These are phyloP conservation scores for Cyprinodon tularosa DNA, from an alignment of 2,113 vertebrate species.

Conservation along the genomic window DNA sequence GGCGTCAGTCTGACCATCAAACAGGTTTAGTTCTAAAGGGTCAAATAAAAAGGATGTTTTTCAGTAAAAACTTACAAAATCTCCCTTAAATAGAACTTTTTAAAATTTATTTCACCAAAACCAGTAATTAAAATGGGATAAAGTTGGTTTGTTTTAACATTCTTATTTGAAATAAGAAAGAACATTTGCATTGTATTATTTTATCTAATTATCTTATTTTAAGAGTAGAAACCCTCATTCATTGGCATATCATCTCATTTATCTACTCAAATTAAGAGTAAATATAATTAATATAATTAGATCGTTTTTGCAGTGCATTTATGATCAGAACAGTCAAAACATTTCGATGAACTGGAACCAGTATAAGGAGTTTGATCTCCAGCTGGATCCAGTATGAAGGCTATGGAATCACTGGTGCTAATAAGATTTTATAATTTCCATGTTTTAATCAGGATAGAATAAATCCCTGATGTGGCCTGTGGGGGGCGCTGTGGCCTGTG, in stretches of 20 bases:
- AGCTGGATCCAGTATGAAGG: not conserved
- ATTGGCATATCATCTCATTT: no score
- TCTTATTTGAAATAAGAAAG: not conserved
- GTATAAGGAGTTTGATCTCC: not conserved
- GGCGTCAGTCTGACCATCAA: no score
- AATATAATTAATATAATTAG: no score
- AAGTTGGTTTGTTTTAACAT: not conserved
- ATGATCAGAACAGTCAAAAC: no score
- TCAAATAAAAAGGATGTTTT: no score
- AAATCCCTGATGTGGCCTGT: not conserved
- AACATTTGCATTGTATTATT: not conserved
- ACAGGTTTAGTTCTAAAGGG: no score
- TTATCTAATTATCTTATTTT: no score
- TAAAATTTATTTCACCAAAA: not conserved
- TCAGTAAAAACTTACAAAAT: no score
- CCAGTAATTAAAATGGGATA: not conserved
- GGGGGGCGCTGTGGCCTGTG: not conserved
- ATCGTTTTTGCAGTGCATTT: no score
- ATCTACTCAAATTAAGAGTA: no score
- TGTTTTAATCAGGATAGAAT: not conserved
- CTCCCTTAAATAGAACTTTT: not conserved
- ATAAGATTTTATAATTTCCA: not conserved
- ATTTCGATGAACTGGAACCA: not conserved
- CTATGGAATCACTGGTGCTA: not conserved
- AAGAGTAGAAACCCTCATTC: no score